Evolutionary conservation across 2,113 vertebrate species (phyloP).

Genomic region (Tachuris rubrigastra): DNA sequence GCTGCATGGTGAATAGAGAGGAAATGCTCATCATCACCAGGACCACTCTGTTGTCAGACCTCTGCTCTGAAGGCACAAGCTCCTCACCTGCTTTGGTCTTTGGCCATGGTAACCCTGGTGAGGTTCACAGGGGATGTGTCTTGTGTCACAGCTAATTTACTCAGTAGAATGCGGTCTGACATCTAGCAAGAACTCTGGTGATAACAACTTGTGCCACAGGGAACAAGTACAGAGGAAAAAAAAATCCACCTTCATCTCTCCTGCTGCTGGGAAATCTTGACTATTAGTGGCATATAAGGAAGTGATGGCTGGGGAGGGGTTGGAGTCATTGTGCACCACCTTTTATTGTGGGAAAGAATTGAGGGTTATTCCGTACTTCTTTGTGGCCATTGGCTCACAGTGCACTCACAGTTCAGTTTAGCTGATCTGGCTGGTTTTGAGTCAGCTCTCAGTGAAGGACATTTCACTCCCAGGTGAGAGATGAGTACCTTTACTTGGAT

Average conservation of each 20-base stretch:
- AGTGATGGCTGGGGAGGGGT: neutral
- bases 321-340: too few species aligned
- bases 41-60: neutral
- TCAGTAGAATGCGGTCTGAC: neutral
- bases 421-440: rapidly evolving
- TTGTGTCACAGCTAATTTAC: neutral
- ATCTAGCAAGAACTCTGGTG: neutral
- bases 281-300: rapidly evolving
- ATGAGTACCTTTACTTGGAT: neutral
- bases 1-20: neutral
- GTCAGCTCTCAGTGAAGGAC: neutral
- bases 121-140: neutral
- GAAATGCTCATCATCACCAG: neutral
- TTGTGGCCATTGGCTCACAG: rapidly evolving
- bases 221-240: neutral
- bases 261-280: neutral
- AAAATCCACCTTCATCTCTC: neutral
- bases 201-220: neutral
- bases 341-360: neutral
- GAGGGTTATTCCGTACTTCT: neutral
- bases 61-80: neutral
- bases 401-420: neutral
- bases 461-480: neutral
- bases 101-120: neutral
- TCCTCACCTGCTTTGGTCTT: neutral